Evolutionary conservation across 37 sponge, comb jelly and placozoan genomes (phyloP).

Genomic region (Geodia barretti): DNA sequence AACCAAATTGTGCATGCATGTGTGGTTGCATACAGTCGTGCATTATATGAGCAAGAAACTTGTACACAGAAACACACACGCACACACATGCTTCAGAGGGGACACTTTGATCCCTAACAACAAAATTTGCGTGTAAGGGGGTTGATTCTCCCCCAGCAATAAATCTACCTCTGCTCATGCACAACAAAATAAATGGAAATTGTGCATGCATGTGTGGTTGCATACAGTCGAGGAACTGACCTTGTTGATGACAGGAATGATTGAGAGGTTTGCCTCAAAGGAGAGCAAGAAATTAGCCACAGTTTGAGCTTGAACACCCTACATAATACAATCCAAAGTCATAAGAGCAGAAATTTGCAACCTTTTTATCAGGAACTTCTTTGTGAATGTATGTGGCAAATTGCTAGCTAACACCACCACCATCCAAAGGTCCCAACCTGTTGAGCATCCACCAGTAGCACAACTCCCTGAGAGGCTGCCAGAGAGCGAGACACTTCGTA

Average conservation of each 20-base stretch:
- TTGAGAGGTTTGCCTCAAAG: conserved; percentile 68
- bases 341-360: too few species aligned
- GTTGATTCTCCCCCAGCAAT: too few species aligned
- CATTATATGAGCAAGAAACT: too few species aligned
- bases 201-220: too few species aligned
- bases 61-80: too few species aligned
- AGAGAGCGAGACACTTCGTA: conserved; percentile 95
- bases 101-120: too few species aligned
- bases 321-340: too few species aligned
- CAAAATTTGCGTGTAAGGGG: not conserved
- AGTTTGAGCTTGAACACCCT: conserved; percentile 98
- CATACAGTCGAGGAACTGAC: conserved; percentile 35
- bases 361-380: too few species aligned
- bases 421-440: conserved; percentile 60
- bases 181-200: not conserved
- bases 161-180: not conserved
- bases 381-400: too few species aligned
- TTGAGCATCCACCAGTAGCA: conserved; percentile 92
- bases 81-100: too few species aligned
- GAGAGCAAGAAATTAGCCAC: conserved; percentile 87
- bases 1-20: too few species aligned
- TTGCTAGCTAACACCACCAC: not conserved
- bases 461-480: conserved; percentile 89
- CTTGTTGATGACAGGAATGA: conserved; percentile 94
- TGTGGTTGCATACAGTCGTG: too few species aligned